Percentiles rank a stretch among this genome's conserved stretches.
These are phyloP conservation scores for Palythoa heliodiscus DNA, from an alignment of 92 coral and sea anemone species.

Conservation along the genomic window DNA sequence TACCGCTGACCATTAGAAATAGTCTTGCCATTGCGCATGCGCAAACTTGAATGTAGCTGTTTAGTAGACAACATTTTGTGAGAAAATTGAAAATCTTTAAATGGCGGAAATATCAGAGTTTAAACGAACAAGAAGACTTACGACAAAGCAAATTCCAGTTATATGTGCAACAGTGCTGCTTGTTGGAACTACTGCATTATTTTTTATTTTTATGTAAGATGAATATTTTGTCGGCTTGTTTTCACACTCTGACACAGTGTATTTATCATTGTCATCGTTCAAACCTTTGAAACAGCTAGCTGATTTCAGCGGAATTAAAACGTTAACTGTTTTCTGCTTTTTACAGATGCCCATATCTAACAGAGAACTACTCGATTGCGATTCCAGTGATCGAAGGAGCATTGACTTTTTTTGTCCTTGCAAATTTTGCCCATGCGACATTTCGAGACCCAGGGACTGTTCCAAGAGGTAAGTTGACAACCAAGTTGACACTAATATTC, in stretches of 20 bases:
- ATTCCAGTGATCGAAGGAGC: constrained; percentile 91
- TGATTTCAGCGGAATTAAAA: background rate
- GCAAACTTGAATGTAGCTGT: background rate
- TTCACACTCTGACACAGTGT: background rate
- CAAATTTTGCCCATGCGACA: constrained; percentile 95
- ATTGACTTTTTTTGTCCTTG: constrained; percentile 81
- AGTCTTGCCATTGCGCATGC: constrained; percentile 47
- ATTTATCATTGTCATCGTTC: background rate
- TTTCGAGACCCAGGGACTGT: constrained; percentile 94
- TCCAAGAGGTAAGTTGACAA: constrained; percentile 78
- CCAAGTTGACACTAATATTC: background rate
- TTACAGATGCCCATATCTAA: constrained; percentile 90
- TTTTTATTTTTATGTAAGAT: constrained; percentile 95
- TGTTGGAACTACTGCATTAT: constrained; percentile 84
- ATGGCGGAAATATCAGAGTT: constrained; percentile 75
- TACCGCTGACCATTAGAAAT: constrained; percentile 65
- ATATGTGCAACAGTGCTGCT: constrained; percentile 87
- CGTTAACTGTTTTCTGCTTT: constrained; percentile 20
- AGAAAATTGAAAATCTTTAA: background rate
- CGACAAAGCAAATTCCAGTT: constrained; percentile 92
- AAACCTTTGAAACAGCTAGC: background rate
- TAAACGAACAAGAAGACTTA: constrained; percentile 65
- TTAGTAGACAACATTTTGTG: background rate
- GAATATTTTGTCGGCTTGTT: constrained; percentile 23
- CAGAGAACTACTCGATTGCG: constrained; percentile 67